Base-by-base conservation (phyloP, 1,140 invertebrate genomes). In the Rhynchophorus ferrugineus region DNA sequence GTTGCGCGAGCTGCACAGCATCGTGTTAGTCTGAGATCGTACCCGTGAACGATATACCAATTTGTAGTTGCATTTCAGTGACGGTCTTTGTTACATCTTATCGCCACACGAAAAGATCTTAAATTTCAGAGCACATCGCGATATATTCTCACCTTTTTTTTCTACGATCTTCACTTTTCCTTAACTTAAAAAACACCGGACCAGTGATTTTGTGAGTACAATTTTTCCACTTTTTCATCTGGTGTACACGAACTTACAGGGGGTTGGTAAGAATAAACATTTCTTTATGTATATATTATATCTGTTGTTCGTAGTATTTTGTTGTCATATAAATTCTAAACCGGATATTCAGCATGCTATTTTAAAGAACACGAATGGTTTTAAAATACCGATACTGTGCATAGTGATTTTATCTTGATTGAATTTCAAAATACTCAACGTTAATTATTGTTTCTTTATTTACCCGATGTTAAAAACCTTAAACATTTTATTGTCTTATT, bases 1-100 rank as follows among this genome's bases (percentile, higher is more conserved):
- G 43, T 52, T 52, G 49, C 49, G 49, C 42, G 49, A 52, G 45
- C 35, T 52, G 36, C 42, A 52, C 39, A 52, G 21, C 44, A 36
- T 42, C 38, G 11, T 21, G 5, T 20, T 45, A 14, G 33, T 52
- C 42, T 24, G 20, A 52, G 49, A 51, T 49, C 49, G 49, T 51
- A 34, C 29, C 35, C 39, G 18, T 17, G 34, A 7, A 6, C 35
- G 49, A 35, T 36, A 20, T 45, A 44, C 41, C 43, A 52, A 44
- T 45, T 52, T 52, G 38, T 52, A 44, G 18, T 42, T 44, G 49
- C 49, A 52, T 9, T 44, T 38, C 38, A 49, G 47, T 19, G 20
- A 39, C 20, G 49, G 39, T 36, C 49, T 50, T 50, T 44, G 49
- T 50, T 44, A 46, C 36, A 46, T 46, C 44, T 46, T 46, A 14